Evolutionary conservation across 1,140 invertebrate species (phyloP), one percentile per base, ranked within the genome.

Genomic region (Mya arenaria): DNA sequence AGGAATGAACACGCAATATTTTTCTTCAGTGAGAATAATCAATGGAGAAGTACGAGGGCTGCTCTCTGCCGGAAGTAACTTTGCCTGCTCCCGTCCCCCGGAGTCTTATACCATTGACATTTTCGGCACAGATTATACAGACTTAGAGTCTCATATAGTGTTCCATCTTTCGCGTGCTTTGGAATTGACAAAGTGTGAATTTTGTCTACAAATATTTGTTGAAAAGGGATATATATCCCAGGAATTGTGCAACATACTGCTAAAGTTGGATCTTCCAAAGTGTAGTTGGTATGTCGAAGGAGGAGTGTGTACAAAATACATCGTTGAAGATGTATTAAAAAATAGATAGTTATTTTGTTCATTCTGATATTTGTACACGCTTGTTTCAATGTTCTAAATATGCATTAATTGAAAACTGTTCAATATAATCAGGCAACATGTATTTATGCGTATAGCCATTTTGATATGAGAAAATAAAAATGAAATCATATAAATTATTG

Each of bases 161-260:
- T 77, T 77, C 66, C 74, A 77, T 52, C 30, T 77, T 1, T 23
- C 28, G 15, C 28, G 48, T 48, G 74, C 74, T 15, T 25, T 52
- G 28, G 36, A 65, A n/a, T 4, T 39, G 0, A 65, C 62, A 1
- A 2, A 36, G 10, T 30, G 41, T 5, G 60, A 66, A 19, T 65
- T 77, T 55, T 77, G 74, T 66, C 23, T 77, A 17, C 74, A 77
- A 37, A 77, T 77, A 52, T 77, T 77, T 52, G 32, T 66, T 23
- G 74, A 66, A 39, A 66, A 66, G 62, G 74, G 74, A 19, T 77
- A 52, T 55, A 77, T 77, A 23, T 58, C 74, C 8, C 60, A 77
- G 23, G 19, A 66, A 32, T 32, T 77, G 4, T 77, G 74, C 37
- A 66, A 66, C 4, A 37, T 60, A 19, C 37, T 77, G 39, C 23